Evolutionary conservation across 2,888 invertebrate genomes (phyloP), one percentile per base, ranked within the genome.

Genomic region (Sinotaia quadrata): DNA sequence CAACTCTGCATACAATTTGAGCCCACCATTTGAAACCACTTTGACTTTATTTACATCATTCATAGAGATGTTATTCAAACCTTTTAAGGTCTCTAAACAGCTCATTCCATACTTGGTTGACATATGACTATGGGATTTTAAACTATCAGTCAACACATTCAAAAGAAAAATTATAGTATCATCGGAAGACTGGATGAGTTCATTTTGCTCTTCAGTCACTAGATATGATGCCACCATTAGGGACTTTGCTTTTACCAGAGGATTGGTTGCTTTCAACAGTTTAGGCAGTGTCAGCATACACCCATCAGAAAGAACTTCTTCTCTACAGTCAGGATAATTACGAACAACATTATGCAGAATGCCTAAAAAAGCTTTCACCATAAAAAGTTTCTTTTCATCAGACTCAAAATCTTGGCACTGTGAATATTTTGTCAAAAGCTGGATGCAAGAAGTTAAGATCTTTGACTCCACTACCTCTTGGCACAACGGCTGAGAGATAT

Each of bases 41-140:
- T 78, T 72, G n/a, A 80, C 80, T 69, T 86, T 85, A 77, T 86
- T 86, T 51, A 77, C 72, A 63, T 86, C 86, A 71, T 80, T 83
- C 7, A 78, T 72, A 2, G 80, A 78, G 15, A 85, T 72, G 54
- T 84, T 82, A 68, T 83, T 83, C 29, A 86, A 65, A 1, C 86
- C 86, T 54, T 72, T 76, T 27, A 81, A 71, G n/a, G 85, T 73
- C 72, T 87, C 87, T n/a, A 68, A 54, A 2, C 78, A 81, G 75
- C 75, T 79, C 79, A 87, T 85, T 4, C 85, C 86, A 73, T 79
- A 84, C 68, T 80, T 83, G 59, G 74, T 71, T 3, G 84, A 81
- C 65, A 83, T 80, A 65, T 86, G 84, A 41, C 79, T 76, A 4
- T 75, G 73, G 51, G 82, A 81, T n/a, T 77, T 66, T n/a, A 83